These are phyloP conservation scores for Podotricha telesiphe DNA, from an alignment of 2,888 invertebrate species.

Conservation along the genomic window DNA sequence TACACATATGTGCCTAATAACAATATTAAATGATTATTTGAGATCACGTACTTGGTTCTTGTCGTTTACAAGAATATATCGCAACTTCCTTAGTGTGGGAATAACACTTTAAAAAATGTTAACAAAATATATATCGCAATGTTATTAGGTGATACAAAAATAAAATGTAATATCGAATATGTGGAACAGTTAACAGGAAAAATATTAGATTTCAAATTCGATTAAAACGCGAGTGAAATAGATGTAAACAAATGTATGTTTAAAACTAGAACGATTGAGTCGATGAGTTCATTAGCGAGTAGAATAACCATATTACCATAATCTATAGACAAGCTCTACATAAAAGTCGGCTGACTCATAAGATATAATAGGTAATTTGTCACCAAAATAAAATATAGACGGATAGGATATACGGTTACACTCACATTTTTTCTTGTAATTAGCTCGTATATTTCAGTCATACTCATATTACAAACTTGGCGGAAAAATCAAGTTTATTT, in stretches of 20 bases:
- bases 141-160: conserved; percentile 16
- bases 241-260: background rate
- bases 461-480: background rate
- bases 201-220: conserved; percentile 5
- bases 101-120: too few relatives aligned
- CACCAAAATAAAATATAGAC: conserved; percentile 30
- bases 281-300: background rate
- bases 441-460: conserved; percentile 9
- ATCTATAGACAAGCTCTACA: background rate
- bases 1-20: too few relatives aligned
- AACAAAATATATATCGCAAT: too few relatives aligned
- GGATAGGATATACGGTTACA: conserved; percentile 19
- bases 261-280: conserved; percentile 28
- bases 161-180: background rate
- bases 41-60: background rate
- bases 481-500: background rate
- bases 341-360: background rate
- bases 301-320: background rate
- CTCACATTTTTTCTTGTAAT: conserved; percentile 6
- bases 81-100: too few relatives aligned
- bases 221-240: background rate
- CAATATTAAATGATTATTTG: background rate
- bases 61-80: background rate
- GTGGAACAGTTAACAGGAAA: conserved; percentile 12
- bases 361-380: conserved; percentile 47